Percentiles rank a stretch among this genome's conserved stretches.
Evolutionary conservation across 1,140 invertebrate species (phyloP).

Genomic region (Chymomyza costata): DNA sequence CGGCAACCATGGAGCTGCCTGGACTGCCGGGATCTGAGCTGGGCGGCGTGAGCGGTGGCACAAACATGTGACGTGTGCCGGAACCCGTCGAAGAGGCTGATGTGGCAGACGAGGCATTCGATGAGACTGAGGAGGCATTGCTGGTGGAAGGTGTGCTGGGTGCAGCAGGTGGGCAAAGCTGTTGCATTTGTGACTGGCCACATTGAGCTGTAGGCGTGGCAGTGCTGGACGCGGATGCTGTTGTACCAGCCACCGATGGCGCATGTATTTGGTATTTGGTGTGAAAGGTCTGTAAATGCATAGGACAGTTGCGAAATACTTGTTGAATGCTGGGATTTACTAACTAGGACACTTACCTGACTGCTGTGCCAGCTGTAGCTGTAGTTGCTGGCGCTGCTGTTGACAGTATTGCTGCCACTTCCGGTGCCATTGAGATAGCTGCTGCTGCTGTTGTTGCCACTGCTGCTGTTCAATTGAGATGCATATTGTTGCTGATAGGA

Average conservation of each 20-base stretch:
- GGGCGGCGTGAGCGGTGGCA: conserved; percentile 87
- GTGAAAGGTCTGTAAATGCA: conserved; percentile 61
- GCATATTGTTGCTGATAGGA: conserved; percentile 72
- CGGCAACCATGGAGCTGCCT: conserved; percentile 76
- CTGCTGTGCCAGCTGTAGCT: conserved; percentile 70
- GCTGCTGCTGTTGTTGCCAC: conserved; percentile 6
- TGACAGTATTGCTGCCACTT: conserved; percentile 34
- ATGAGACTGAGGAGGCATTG: conserved; percentile 45
- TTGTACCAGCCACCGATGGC: conserved; percentile 50
- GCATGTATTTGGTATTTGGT: conserved; percentile 75
- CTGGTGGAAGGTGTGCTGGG: conserved; percentile 57
- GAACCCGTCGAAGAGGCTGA: conserved; percentile 19
- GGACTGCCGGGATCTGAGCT: conserved; percentile 89
- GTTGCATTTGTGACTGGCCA: conserved; percentile 46
- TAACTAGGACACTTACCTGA: conserved; percentile 52
- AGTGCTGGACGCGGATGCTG: conserved; percentile 42
- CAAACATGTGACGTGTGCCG: conserved; percentile 80
- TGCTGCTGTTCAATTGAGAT: conserved; percentile 60
- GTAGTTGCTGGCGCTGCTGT: conserved; percentile 50
- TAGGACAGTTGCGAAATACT: background rate
- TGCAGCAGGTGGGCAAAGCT: conserved; percentile 65
- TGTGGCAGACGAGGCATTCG: conserved; percentile 45
- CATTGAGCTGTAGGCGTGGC: conserved; percentile 68
- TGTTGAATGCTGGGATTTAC: conserved; percentile 6
- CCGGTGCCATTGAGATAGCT: conserved; percentile 2